Evolutionary conservation across 2,888 invertebrate genomes (phyloP).

Genomic region (Caenorhabditis sp.): DNA sequence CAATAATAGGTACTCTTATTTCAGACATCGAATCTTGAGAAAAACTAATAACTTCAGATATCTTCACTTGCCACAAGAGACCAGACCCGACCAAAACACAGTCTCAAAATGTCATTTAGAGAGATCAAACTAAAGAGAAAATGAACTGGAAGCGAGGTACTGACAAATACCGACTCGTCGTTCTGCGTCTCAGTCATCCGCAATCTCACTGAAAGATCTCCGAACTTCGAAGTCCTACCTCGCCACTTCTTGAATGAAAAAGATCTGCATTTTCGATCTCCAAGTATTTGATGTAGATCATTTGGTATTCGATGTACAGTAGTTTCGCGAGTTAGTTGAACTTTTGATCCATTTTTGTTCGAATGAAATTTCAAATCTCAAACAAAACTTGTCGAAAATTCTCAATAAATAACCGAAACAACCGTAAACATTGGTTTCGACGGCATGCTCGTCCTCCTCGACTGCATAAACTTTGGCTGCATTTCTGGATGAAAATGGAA

Average conservation of each 20-base stretch:
- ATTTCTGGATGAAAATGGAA: conserved; percentile 49
- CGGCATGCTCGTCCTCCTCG: not conserved
- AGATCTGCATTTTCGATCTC: not conserved
- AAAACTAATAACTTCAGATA: not conserved
- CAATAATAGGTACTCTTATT: conserved; percentile 11
- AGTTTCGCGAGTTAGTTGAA: not conserved
- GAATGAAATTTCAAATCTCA: not conserved
- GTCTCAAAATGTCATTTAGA: not conserved
- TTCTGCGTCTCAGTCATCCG: too few relatives aligned
- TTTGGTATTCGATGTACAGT: not conserved
- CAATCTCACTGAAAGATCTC: not conserved
- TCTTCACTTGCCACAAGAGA: not conserved
- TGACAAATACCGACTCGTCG: not conserved
- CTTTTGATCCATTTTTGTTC: not conserved
- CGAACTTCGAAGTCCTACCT: not conserved
- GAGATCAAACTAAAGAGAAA: not conserved
- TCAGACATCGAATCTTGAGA: too few relatives aligned
- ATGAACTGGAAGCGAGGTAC: not conserved
- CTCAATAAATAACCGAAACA: not conserved
- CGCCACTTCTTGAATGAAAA: not conserved
- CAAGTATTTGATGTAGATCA: not conserved
- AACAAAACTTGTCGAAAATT: too few relatives aligned
- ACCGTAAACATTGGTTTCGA: conserved; percentile 21
- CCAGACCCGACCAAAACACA: not conserved
- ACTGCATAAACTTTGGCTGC: conserved; percentile 34